These are phyloP conservation scores for Tanytarsus gracilentus DNA, from an alignment of 2,888 invertebrate species.

Conservation along the genomic window DNA sequence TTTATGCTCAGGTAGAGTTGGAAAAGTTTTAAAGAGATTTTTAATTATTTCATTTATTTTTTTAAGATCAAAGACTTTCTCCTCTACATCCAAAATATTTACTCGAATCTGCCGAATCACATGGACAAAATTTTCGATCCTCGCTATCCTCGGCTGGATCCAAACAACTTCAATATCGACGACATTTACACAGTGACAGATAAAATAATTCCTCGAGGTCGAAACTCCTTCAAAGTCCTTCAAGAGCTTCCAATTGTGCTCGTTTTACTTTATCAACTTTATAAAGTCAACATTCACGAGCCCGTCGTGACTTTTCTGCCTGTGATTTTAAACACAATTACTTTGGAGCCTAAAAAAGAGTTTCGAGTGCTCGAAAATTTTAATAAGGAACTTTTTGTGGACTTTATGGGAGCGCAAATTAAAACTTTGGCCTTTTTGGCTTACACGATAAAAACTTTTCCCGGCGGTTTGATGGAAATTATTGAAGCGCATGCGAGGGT, in stretches of 20 bases:
- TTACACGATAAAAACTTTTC: conserved; percentile 78
- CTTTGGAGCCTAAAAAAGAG: conserved; percentile 72
- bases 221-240: conserved; percentile 86
- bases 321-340: conserved; percentile 89
- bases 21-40: background rate
- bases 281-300: conserved; percentile 88
- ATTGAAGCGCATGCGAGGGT: conserved; percentile 69
- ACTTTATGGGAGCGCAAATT: conserved; percentile 97
- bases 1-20: conserved; percentile 57
- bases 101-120: conserved; percentile 83
- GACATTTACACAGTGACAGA: conserved; percentile 71
- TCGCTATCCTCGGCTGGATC: conserved; percentile 55
- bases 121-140: conserved; percentile 92
- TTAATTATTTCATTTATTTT: conserved; percentile 32
- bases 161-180: conserved; percentile 58
- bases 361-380: conserved; percentile 76
- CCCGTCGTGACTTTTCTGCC: conserved; percentile 95
- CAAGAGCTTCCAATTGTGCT: conserved; percentile 97
- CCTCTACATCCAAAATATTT: conserved; percentile 87
- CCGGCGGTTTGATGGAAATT: conserved; percentile 60
- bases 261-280: conserved; percentile 94
- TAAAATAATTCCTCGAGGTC: conserved; percentile 87
- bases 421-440: conserved; percentile 95
- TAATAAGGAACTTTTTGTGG: conserved; percentile 96
- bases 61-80: conserved; percentile 89